Conservation (phyloP, 2,113 vertebrate genomes). For the Percopsis transmontana region DNA sequence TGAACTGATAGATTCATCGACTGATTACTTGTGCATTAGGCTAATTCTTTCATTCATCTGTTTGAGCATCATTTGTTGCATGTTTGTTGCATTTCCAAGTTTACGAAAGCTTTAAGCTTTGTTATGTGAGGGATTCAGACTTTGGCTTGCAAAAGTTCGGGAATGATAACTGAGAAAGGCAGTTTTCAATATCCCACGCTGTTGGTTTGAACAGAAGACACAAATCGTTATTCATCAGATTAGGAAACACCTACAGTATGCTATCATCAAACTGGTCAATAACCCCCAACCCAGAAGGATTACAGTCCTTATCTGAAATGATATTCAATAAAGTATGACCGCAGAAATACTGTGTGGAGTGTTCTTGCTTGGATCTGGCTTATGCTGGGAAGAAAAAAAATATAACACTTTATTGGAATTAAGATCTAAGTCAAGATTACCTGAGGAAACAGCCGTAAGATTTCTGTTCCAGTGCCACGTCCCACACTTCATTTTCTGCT, state of each 20-base stretch:
- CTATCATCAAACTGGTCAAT: constrained; percentile 80
- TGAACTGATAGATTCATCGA: background rate
- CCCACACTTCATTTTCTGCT: constrained; percentile 65
- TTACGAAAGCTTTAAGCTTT: too few species aligned
- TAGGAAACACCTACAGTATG: constrained; percentile 47
- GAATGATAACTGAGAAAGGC: constrained; percentile 39
- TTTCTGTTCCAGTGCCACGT: constrained; percentile 70
- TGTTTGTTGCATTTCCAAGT: too few species aligned
- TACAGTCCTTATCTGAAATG: constrained; percentile 85
- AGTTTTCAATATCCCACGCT: constrained; percentile 40
- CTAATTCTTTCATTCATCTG: background rate
- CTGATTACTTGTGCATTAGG: background rate
- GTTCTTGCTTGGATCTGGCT: constrained; percentile 72
- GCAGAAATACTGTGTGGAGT: constrained; percentile 78
- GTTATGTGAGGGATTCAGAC: background rate
- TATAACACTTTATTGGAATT: constrained; percentile 82
- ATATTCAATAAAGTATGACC: constrained; percentile 85
- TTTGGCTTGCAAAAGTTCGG: constrained; percentile 31
- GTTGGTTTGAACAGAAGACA: constrained; percentile 57
- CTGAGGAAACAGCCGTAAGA: constrained; percentile 76
- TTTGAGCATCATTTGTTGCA: too few species aligned
- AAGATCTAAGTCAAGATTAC: constrained; percentile 82
- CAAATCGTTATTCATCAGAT: constrained; percentile 69
- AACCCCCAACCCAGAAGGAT: constrained; percentile 81
- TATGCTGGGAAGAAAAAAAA: constrained; percentile 58